phyloP scores from a whole-genome alignment of 2,797 vertebrate species.

The Gymnoscopelus braueri region DNA sequence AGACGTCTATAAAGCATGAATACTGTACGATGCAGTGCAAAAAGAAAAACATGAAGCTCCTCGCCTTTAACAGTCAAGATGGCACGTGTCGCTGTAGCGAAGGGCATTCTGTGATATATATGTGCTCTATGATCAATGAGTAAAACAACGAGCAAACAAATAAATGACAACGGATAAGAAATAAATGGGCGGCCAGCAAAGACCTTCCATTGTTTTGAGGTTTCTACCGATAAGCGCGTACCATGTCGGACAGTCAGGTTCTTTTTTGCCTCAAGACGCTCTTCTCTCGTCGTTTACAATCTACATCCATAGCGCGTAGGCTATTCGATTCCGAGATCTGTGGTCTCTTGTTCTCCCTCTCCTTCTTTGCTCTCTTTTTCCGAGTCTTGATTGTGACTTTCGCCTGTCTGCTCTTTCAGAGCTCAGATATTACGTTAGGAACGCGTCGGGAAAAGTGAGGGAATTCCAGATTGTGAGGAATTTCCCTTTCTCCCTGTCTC shows the following conservation, averaged over 20 bases:
- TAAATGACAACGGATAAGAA: conserved; percentile 25
- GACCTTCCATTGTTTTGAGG: conserved; percentile 71
- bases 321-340: conserved; percentile 57
- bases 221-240: conserved; percentile 59
- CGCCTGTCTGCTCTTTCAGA: conserved; percentile 75
- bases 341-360: conserved; percentile 42
- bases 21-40: conserved; percentile 83
- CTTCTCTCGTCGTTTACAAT: conserved; percentile 58
- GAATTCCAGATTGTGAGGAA: conserved; percentile 61
- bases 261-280: conserved; percentile 53
- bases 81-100: conserved; percentile 61
- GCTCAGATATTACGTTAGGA: conserved; percentile 59
- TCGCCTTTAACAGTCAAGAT: conserved; percentile 53
- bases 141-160: conserved; percentile 64
- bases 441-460: conserved; percentile 64
- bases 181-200: conserved; percentile 67
- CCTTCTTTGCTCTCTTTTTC: conserved; percentile 40
- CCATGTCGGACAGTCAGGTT: conserved; percentile 43
- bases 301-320: conserved; percentile 55
- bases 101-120: conserved; percentile 71
- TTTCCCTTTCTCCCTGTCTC: conserved; percentile 64
- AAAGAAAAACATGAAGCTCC: conserved; percentile 36
- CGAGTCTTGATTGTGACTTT: conserved; percentile 82
- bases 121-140: conserved; percentile 74
- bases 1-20: conserved; percentile 78